Percentiles rank a stretch among this genome's conserved stretches.
Conservation (phyloP, 2,888 invertebrate genomes). For the Pocota personata region DNA sequence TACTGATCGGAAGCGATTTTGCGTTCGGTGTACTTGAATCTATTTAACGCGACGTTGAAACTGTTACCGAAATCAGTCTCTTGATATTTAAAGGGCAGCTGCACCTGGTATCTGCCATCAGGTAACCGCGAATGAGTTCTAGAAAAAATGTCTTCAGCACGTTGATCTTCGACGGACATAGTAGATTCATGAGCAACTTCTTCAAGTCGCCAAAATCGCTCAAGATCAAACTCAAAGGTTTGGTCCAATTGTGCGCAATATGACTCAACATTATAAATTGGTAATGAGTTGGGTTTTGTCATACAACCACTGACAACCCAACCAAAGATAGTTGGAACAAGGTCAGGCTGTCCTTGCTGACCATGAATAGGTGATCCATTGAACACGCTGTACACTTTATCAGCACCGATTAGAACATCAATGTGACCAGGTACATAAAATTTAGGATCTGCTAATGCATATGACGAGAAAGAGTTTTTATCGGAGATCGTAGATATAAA, state of each 20-base stretch:
- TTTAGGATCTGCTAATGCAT: background rate
- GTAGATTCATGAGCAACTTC: background rate
- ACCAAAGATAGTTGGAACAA: slow-evolving; percentile 13
- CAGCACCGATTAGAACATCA: no score
- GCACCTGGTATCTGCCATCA: no score
- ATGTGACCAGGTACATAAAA: background rate
- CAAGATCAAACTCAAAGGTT: background rate
- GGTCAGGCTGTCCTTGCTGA: background rate
- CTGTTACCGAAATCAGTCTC: no score
- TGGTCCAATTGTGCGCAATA: background rate
- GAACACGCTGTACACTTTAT: slow-evolving; percentile 8
- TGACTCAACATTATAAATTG: background rate
- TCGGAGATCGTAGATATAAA: background rate
- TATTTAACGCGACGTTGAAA: no score
- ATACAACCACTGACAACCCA: background rate
- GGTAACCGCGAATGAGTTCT: no score
- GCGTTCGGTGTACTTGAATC: no score
- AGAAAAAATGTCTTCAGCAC: background rate
- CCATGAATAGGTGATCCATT: slow-evolving; percentile 1
- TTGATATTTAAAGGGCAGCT: no score
- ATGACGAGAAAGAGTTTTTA: background rate
- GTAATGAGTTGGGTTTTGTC: background rate
- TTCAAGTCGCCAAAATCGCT: slow-evolving; percentile 1
- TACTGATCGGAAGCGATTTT: no score
- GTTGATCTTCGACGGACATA: background rate